Base-by-base conservation (phyloP, 2,888 invertebrate genomes). In the Cacoxenus indagator region DNA sequence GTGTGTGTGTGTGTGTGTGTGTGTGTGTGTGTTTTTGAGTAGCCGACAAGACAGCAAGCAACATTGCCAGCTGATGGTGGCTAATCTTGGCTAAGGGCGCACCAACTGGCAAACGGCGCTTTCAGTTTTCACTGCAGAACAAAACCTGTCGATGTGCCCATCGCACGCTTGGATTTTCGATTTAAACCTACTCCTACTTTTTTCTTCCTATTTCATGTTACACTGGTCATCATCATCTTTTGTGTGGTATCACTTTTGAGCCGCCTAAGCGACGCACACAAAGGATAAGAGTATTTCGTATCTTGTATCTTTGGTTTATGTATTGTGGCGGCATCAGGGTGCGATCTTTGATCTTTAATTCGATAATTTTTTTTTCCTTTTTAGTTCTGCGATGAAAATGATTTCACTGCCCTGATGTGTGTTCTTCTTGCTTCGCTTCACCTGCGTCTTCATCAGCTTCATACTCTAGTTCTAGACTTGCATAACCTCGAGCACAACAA, bases 61-160 rank as follows among this genome's bases (percentile, higher is more conserved):
- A n/a, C n/a, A n/a, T n/a, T n/a, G n/a, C n/a, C n/a, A n/a, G n/a
- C n/a, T n/a, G n/a, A n/a, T n/a, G n/a, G n/a, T n/a, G n/a, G n/a
- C n/a, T n/a, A n/a, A n/a, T 37, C 37, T 11, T 37, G 37, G 9
- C 37, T 37, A 37, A 4, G 31, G 31, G 37, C 14, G 37, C 14
- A 14, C 5, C 5, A 37, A 17, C 31, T 31, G 2, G 6, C 19
- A 51, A 45, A 31, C 55, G 64, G 67, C 64, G 67, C 59, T 70
- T 69, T 65, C 57, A 46, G 19, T 26, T 55, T 22, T 64, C 66
- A 69, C 68, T 67, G 67, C 45, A 67, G 66, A 48, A 27, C 57
- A 51, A 61, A 62, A 26, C 57, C 57, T 29, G 57, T 54, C 19
- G 8, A 24, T 22, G 8, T 6, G 31, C 51, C 57, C 67, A 64